Base-by-base conservation (phyloP, 2,797 vertebrate species). In the Chrosomus eos region DNA sequence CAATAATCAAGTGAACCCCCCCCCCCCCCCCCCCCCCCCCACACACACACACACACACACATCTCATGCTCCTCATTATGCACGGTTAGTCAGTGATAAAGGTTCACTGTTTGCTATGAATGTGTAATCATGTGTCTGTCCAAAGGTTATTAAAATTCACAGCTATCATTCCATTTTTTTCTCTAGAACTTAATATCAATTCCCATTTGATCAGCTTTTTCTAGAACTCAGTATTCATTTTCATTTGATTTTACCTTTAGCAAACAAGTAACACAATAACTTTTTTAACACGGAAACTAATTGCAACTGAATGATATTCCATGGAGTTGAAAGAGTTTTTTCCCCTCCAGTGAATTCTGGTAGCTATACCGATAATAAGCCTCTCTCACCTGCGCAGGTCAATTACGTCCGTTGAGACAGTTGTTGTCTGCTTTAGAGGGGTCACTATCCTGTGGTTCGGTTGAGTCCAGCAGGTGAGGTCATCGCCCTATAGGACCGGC, bases 301-400 rank as follows among this genome's bases (percentile, higher is more conserved):
- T 23, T 26, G 28, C 11, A 45, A 31, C 40, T 72, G 36, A 18
- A 60, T 45, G 38, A 26, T 14, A 40, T n/a, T 55, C 31, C 3
- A 19, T 21, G 28, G 13, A 68, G 28, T 4, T 58, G 3, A 31
- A 19, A 11, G 60, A 13, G 7, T 36, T 28, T 28, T 28, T 36
- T 18, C 28, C 10, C 1, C 1, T 26, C 26, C 51, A 5, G 51
- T 78, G 48, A 51, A 74, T 80, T 48, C 73, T 80, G 66, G 68
- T 60, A 78, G 5, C 14, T 48, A 43, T n/a, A n/a, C n/a, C n/a
- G n/a, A n/a, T 45, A 18, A 43, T 23, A 73, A 83, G 62, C 18
- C 60, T 62, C 48, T 64, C 88, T 89, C 83, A 89, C 89, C 89
- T 88, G 85, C 36, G 45, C 23, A 51, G 88, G 80, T 83, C 21